These are phyloP conservation scores for Drosophila neocordata DNA, from an alignment of 1,140 invertebrate genomes.

Conservation along the genomic window DNA sequence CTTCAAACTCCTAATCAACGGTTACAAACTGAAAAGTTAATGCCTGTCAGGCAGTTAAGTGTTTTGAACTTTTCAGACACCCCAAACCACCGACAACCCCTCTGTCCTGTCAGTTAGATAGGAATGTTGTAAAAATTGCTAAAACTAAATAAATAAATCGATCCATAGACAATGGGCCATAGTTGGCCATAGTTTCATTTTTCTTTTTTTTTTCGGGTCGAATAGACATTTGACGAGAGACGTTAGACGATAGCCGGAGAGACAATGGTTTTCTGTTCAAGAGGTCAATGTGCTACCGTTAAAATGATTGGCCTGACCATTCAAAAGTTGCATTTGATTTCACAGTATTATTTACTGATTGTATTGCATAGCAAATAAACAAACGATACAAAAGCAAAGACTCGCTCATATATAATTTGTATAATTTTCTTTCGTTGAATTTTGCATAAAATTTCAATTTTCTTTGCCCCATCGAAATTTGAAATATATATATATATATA, in stretches of 20 bases:
- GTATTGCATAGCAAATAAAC: constrained; percentile 6
- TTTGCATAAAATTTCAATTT: constrained; percentile 66
- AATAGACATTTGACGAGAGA: constrained; percentile 1
- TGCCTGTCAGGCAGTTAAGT: constrained; percentile 75
- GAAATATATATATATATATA: neutral
- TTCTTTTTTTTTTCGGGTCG: neutral
- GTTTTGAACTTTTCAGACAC: constrained; percentile 68
- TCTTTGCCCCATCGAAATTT: neutral
- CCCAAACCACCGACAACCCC: constrained; percentile 22
- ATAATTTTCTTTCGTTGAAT: constrained; percentile 49
- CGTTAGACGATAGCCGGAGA: neutral
- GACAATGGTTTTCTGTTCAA: constrained; percentile 47
- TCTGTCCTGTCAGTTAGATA: neutral
- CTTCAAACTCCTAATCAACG: constrained; percentile 62
- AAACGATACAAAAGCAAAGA: neutral
- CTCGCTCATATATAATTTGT: constrained; percentile 51
- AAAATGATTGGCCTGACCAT: constrained; percentile 56
- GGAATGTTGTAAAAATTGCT: constrained; percentile 68
- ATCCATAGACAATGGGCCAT: constrained; percentile 33
- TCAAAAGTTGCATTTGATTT: constrained; percentile 60
- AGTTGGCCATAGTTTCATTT: neutral
- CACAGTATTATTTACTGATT: constrained; percentile 51
- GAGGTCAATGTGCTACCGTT: constrained; percentile 77
- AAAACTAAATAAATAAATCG: constrained; percentile 72
- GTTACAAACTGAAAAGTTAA: constrained; percentile 66